A percentile compares a stretch with the other conserved stretches of the same genome.
These are phyloP conservation scores for Acanthornis magna DNA, from an alignment of 2,797 vertebrate species.

Conservation along the genomic window DNA sequence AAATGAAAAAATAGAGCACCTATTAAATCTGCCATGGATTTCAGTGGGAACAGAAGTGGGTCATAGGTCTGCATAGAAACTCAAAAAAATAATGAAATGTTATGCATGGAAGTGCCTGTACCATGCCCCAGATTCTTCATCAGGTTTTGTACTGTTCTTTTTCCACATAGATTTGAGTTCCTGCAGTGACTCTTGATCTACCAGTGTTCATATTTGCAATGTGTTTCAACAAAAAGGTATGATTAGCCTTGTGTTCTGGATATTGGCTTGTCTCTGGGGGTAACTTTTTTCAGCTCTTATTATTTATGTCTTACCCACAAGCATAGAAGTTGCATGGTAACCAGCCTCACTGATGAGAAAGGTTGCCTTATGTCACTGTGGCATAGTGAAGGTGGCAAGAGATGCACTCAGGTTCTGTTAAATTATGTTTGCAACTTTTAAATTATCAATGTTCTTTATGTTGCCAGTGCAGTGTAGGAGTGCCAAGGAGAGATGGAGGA, in stretches of 20 bases:
- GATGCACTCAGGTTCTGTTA: background rate
- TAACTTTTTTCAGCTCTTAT: background rate
- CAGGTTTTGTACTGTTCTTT: conserved; percentile 26
- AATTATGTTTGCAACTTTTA: background rate
- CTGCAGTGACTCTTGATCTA: background rate
- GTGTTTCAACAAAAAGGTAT: background rate
- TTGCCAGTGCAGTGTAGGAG: background rate
- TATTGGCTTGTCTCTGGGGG: conserved; percentile 3
- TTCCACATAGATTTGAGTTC: conserved; percentile 44
- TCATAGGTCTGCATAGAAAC: conserved; percentile 50
- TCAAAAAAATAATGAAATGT: conserved; percentile 27
- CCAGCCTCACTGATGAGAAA: background rate
- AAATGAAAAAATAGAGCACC: conserved; percentile 49
- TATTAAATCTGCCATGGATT: conserved; percentile 55
- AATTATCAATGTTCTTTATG: background rate
- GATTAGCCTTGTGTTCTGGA: conserved; percentile 32
- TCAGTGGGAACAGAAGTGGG: conserved; percentile 56
- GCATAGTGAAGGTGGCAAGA: background rate
- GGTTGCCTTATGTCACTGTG: background rate
- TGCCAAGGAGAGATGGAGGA: background rate
- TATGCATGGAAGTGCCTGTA: conserved; percentile 6
- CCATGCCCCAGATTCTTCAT: conserved; percentile 52
- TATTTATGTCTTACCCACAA: background rate
- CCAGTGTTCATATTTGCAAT: background rate
- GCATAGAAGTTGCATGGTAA: background rate